Percentiles rank a stretch among this genome's conserved stretches.
phyloP scores from a whole-genome alignment of 2,113 vertebrate genomes.

The Corapipo altera region DNA sequence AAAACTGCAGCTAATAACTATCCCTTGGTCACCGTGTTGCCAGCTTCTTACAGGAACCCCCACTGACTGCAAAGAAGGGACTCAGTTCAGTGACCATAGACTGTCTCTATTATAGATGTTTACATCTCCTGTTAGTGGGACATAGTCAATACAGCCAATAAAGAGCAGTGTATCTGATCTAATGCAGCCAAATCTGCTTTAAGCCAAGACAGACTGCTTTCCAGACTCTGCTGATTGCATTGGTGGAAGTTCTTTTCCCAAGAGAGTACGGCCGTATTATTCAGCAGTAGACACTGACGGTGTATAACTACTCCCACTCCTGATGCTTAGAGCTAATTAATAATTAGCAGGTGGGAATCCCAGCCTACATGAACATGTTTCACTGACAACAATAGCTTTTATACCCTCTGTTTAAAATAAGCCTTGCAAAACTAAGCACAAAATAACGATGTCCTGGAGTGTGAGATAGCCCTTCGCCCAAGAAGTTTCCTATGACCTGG shows the following conservation, averaged over 20 bases:
- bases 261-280: background rate
- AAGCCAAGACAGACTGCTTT: background rate
- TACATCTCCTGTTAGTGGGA: background rate
- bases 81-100: background rate
- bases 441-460: background rate
- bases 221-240: background rate
- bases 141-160: background rate
- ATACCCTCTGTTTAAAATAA: background rate
- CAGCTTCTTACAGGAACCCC: background rate
- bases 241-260: background rate
- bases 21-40: background rate
- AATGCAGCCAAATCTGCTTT: background rate
- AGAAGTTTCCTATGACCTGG: background rate
- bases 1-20: background rate
- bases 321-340: background rate
- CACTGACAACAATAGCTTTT: background rate
- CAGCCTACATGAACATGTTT: background rate
- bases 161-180: background rate
- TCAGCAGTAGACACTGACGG: rapidly evolving
- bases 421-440: background rate
- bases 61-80: rapidly evolving
- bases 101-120: background rate
- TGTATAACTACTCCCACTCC: background rate
- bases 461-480: background rate
- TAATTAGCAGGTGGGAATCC: background rate